Evolutionary conservation across 2,113 vertebrate species (phyloP).

Genomic region (Oryctolagus cuniculus): DNA sequence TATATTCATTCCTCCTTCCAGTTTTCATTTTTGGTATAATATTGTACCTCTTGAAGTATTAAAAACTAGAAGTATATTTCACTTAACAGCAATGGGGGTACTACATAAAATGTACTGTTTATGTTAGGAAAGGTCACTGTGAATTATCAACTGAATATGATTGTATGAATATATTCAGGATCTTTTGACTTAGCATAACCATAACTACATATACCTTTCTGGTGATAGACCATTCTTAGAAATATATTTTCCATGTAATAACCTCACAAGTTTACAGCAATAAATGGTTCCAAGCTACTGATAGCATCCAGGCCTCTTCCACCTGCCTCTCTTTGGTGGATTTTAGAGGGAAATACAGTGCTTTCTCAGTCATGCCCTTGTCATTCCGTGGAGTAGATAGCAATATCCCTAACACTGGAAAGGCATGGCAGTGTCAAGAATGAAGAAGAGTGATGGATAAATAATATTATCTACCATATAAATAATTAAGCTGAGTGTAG

Average conservation of each 20-base stretch:
- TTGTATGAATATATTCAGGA: not conserved
- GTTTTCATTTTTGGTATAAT: not conserved
- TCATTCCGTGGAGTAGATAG: not conserved
- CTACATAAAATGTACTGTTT: not conserved
- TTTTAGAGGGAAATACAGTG: no score
- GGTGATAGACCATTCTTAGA: not conserved
- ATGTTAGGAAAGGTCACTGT: not conserved
- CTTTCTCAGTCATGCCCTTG: not conserved
- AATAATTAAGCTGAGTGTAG: no score
- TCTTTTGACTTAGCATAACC: not conserved
- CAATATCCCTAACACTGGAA: rapidly evolving
- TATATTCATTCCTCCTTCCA: not conserved
- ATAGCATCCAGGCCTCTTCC: not conserved
- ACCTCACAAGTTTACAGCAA: not conserved
- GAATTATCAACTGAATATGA: not conserved
- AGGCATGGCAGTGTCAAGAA: not conserved
- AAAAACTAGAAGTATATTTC: not conserved
- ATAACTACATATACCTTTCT: not conserved
- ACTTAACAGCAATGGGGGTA: not conserved
- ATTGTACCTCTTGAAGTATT: not conserved
- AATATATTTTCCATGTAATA: not conserved
- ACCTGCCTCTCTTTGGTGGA: not conserved
- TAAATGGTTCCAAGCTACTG: no score
- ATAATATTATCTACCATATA: rapidly evolving
- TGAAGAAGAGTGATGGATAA: not conserved